Percentiles rank a stretch among this genome's conserved stretches.
Evolutionary conservation across 2,888 invertebrate species (phyloP).

Genomic region (Odontocolon sp.): DNA sequence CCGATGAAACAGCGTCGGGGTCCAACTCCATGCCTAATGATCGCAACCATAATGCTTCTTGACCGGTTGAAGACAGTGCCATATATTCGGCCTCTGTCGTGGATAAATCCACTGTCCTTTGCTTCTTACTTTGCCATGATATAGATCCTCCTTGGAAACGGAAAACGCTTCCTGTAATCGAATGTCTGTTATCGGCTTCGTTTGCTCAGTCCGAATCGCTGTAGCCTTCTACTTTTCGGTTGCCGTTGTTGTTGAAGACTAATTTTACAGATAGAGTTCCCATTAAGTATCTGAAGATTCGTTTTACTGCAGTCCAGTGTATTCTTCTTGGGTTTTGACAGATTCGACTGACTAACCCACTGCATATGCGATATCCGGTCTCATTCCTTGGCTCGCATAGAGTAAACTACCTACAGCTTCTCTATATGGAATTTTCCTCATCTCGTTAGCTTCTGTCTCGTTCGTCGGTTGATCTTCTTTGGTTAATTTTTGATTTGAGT

Average conservation of each 20-base stretch:
- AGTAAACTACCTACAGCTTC: slow-evolving; percentile 35
- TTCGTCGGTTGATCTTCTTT: neutral
- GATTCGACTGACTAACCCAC: too few relatives aligned
- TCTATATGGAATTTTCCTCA: slow-evolving; percentile 12
- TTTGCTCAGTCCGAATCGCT: slow-evolving; percentile 67
- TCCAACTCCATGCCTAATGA: slow-evolving; percentile 49
- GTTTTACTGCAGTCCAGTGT: slow-evolving; percentile 46
- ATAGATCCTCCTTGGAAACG: slow-evolving; percentile 28
- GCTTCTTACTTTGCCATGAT: slow-evolving; percentile 57
- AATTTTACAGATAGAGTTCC: slow-evolving; percentile 30
- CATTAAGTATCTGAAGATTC: slow-evolving; percentile 54
- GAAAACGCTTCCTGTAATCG: slow-evolving; percentile 44
- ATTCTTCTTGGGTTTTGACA: too few relatives aligned
- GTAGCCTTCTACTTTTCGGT: slow-evolving; percentile 55
- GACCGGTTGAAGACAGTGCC: slow-evolving; percentile 47
- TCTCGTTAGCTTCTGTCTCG: neutral
- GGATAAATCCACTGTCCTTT: slow-evolving; percentile 66
- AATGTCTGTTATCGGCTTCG: slow-evolving; percentile 53
- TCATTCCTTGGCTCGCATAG: slow-evolving; percentile 16
- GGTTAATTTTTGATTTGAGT: slow-evolving; percentile 4
- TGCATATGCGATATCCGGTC: slow-evolving; percentile 44
- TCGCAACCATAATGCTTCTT: slow-evolving; percentile 66
- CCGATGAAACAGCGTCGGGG: neutral
- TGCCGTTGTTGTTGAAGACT: slow-evolving; percentile 2
- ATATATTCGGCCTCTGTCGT: slow-evolving; percentile 72